phyloP scores from a whole-genome alignment of 2,888 invertebrate genomes.

The Sialis fuliginosa region DNA sequence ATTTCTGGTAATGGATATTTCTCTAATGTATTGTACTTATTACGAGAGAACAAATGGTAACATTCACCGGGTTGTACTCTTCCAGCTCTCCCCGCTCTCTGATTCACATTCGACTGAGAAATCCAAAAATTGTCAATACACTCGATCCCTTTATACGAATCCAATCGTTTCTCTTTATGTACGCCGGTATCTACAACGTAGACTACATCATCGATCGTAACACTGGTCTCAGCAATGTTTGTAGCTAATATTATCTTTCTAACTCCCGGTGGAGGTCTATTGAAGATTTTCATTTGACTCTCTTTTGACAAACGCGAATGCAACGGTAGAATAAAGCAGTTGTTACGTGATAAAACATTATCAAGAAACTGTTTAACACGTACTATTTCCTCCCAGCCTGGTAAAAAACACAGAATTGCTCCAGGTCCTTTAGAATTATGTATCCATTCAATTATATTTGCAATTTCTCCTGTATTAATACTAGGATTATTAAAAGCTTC shows the following conservation, averaged over 20 bases:
- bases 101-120: constrained; percentile 40
- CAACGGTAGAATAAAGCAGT: constrained; percentile 13
- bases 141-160: constrained; percentile 28
- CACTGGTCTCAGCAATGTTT: constrained; percentile 52
- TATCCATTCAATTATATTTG: constrained; percentile 33
- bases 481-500: constrained; percentile 21
- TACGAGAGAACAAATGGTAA: constrained; percentile 34
- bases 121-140: constrained; percentile 39
- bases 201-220: constrained; percentile 53
- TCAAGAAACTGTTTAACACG: constrained; percentile 30
- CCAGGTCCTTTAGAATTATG: constrained; percentile 37
- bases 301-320: constrained; percentile 34
- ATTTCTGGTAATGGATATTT: constrained; percentile 43
- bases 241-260: constrained; percentile 54
- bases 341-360: constrained; percentile 13
- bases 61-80: constrained; percentile 42
- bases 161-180: constrained; percentile 36
- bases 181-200: constrained; percentile 49
- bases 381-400: constrained; percentile 56
- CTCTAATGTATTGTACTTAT: constrained; percentile 29
- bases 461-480: constrained; percentile 32
- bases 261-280: constrained; percentile 27
- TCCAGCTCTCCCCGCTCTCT: constrained; percentile 51
- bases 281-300: constrained; percentile 41
- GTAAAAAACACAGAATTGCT: constrained; percentile 55